Base-by-base conservation (phyloP, 2,113 vertebrate species). In the Amphilophus citrinellus region DNA sequence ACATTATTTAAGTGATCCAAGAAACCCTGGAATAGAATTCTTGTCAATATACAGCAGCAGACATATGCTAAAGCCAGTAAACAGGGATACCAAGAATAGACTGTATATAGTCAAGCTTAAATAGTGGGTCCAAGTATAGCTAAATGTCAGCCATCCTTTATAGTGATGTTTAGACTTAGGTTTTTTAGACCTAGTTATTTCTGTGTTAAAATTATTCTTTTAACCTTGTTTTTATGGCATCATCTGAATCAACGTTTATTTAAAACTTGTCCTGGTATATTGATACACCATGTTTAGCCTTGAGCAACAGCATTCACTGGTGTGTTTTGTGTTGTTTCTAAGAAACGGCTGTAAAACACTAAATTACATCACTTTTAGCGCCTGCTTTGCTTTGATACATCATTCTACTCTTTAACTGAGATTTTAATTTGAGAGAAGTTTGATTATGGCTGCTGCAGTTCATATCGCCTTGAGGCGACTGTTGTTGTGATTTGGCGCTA, bases 401-500 rank as follows among this genome's bases (percentile, higher is more conserved):
- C 18, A 11, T 73, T 56, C 68, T 73, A 35, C 2, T 73, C 68
- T 73, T 30, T 56, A 73, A 73, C 27, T 73, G 68, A 73, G 47
- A 56, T 77, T 88, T 86, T 76, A 73, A 27, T 83, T 85, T 86
- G 61, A 27, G 14, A 77, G 39, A 84, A 77, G 37, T 80, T 83
- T 62, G 50, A 77, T 87, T 76, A 82, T 66, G 58, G 76, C 62
- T 60, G 78, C 87, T 88, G 80, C 75, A 84, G 44, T 90, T 89
- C 80, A 83, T 37, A 84, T 88, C 82, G 62, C 37, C 37, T 39
- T 39, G 8, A 39, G 37, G 37, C 37, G 9, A 39, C 37, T 39
- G 37, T 10, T 39, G 37, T 39, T 39, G 37, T 39, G 37, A 37
- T 37, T 9, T 37, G 8, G 4, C 2, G 30, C 30, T 39, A 39